Base-by-base conservation (phyloP, 2,888 invertebrate genomes). In the Caenorhabditis plicata region DNA sequence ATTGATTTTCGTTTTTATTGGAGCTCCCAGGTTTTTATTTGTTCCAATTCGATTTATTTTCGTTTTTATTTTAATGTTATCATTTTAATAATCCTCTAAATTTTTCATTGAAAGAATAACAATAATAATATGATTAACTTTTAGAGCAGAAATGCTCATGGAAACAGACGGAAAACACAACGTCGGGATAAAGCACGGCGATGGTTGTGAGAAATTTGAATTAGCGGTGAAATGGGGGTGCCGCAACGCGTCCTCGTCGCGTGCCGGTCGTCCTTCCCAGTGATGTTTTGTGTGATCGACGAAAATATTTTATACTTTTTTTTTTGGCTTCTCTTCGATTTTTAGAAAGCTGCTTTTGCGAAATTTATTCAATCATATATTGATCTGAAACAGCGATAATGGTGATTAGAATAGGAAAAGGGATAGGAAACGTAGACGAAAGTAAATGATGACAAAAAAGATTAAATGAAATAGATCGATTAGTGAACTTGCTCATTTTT, bases 221-320 rank as follows among this genome's bases (percentile, higher is more conserved):
- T 41, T 55, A 39, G 47, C 58, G 61, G n/a, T n/a, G n/a, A n/a
- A n/a, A n/a, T n/a, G n/a, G 51, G 47, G 38, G 27, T 33, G 36
- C 36, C 61, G 61, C 61, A 51, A 36, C 61, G 61, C 61, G 38
- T 3, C 31, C 7, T 23, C 11, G 11, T 4, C 26, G 61, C 61
- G 47, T 31, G 25, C 55, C 61, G 61, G 54, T 55, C 61, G 61
- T 54, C 61, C 61, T 61, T 61, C 55, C 51, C 60, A 51, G 55
- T 52, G n/a, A n/a, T n/a, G n/a, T n/a, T n/a, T n/a, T 61, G 60
- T 48, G 54, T 51, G 61, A 47, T 55, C 55, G 61, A 54, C 43
- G 61, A 54, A 61, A 61, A 5, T 9, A 33, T 9, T 33, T 33
- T 33, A 33, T 13, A 27, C 8, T 27, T 27, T 27, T 27, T 13